These are phyloP conservation scores for Achatina immaculata DNA, from an alignment of 1,140 invertebrate species.

Conservation along the genomic window DNA sequence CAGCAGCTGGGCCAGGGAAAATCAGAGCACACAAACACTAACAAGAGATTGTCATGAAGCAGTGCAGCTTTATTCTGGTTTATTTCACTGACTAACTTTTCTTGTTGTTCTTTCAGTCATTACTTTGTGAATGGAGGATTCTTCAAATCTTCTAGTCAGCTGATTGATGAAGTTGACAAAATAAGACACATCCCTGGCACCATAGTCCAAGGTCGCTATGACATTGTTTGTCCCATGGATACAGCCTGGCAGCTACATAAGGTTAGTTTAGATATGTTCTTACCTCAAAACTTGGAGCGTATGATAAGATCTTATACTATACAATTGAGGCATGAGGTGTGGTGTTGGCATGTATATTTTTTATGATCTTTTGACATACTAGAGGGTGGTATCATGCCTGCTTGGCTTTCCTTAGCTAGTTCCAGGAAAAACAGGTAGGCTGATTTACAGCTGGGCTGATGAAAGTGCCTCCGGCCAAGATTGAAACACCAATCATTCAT, in stretches of 20 bases:
- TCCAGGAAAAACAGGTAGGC: neutral
- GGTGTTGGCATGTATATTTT: neutral
- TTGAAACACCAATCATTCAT: too few relatives aligned
- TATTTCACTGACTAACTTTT: too few relatives aligned
- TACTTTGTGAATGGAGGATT: constrained; percentile 69
- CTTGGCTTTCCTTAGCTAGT: neutral
- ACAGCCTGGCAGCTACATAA: constrained; percentile 69
- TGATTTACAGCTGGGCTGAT: neutral
- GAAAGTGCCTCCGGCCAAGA: too few relatives aligned
- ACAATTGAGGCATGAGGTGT: neutral
- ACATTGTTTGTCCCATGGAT: constrained; percentile 66
- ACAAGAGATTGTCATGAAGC: too few relatives aligned
- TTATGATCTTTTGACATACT: neutral
- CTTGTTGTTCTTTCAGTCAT: constrained; percentile 62
- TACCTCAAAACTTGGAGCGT: too few relatives aligned
- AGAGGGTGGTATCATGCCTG: neutral
- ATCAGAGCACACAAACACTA: too few relatives aligned
- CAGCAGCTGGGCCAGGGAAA: too few relatives aligned
- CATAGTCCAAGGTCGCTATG: constrained; percentile 69
- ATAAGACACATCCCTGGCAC: constrained; percentile 67
- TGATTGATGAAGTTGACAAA: constrained; percentile 65
- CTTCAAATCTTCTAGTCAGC: constrained; percentile 57
- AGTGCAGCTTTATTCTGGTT: too few relatives aligned
- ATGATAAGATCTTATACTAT: neutral
- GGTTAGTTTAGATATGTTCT: constrained; percentile 45